phyloP scores from a whole-genome alignment of 1,140 invertebrate species.

The Drosophila arizonae region DNA sequence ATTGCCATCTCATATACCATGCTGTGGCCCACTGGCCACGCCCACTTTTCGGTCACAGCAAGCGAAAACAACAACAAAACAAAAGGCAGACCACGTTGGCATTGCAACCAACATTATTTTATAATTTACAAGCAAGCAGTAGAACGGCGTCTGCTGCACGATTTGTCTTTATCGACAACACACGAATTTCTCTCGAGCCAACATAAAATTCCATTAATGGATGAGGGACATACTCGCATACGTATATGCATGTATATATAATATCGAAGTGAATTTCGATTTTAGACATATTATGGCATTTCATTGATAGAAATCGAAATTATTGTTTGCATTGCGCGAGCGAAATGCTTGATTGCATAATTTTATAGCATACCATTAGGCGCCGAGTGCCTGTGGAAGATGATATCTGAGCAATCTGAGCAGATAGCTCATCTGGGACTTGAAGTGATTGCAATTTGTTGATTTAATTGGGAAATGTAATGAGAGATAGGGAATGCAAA shows the following conservation, averaged over 20 bases:
- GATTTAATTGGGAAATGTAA: too few relatives aligned
- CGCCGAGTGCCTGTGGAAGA: background rate
- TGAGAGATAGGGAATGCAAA: background rate
- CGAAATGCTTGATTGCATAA: slow-evolving; percentile 35
- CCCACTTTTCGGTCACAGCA: background rate
- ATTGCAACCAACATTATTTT: slow-evolving; percentile 76
- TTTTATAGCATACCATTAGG: slow-evolving; percentile 29
- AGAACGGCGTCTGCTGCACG: slow-evolving; percentile 59
- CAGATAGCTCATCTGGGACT: background rate
- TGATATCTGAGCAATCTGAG: slow-evolving; percentile 6
- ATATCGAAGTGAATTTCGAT: slow-evolving; percentile 7
- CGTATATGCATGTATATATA: too few relatives aligned
- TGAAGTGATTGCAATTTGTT: background rate
- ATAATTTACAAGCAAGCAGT: slow-evolving; percentile 77
- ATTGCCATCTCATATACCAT: slow-evolving; percentile 21
- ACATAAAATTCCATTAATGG: slow-evolving; percentile 65
- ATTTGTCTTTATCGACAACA: slow-evolving; percentile 71
- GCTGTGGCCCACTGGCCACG: slow-evolving; percentile 1
- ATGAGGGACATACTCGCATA: too few relatives aligned
- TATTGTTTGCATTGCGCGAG: slow-evolving; percentile 25
- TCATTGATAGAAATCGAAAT: slow-evolving; percentile 73
- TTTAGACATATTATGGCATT: slow-evolving; percentile 46
- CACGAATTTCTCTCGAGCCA: slow-evolving; percentile 26
- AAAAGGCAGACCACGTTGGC: slow-evolving; percentile 53
- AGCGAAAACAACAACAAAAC: slow-evolving; percentile 9